Conservation (phyloP, 1,140 invertebrate genomes). For the Notospermus geniculatus region DNA sequence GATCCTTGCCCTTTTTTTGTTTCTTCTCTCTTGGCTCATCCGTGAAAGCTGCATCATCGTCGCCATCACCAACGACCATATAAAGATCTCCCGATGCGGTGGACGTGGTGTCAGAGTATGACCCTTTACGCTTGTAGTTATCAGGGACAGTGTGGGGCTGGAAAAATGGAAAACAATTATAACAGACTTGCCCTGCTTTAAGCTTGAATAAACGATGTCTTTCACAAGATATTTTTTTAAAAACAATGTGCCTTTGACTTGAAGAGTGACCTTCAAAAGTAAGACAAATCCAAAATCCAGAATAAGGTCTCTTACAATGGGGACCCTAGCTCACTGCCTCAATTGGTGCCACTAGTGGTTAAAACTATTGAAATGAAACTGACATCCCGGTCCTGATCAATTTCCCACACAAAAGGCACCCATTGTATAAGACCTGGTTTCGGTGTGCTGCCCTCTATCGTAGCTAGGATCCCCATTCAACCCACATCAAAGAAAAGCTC, state of each 20-base stretch:
- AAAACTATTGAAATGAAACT: too few species aligned
- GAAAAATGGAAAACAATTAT: background rate
- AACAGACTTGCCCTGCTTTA: background rate
- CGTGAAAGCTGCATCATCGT: background rate
- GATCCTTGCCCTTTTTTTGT: slow-evolving; percentile 16
- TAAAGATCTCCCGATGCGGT: background rate
- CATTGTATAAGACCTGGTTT: too few species aligned
- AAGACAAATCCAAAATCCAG: background rate
- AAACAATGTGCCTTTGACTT: background rate
- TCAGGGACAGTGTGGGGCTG: slow-evolving; percentile 64
- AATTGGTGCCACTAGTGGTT: too few species aligned
- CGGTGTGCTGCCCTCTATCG: too few species aligned
- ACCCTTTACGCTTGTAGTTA: slow-evolving; percentile 36
- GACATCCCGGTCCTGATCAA: too few species aligned
- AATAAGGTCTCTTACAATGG: too few species aligned
- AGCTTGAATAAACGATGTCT: background rate
- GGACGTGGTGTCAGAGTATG: slow-evolving; percentile 3
- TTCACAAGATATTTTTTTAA: background rate
- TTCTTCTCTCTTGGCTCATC: slow-evolving; percentile 15
- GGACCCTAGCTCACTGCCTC: too few species aligned
- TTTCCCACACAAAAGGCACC: too few species aligned
- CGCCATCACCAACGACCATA: background rate
- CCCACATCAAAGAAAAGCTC: slow-evolving; percentile 32
- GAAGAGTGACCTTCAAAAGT: background rate
- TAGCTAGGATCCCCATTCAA: too few species aligned